Conservation (phyloP, 1,140 invertebrate genomes). For the Frieseomelitta varia region DNA sequence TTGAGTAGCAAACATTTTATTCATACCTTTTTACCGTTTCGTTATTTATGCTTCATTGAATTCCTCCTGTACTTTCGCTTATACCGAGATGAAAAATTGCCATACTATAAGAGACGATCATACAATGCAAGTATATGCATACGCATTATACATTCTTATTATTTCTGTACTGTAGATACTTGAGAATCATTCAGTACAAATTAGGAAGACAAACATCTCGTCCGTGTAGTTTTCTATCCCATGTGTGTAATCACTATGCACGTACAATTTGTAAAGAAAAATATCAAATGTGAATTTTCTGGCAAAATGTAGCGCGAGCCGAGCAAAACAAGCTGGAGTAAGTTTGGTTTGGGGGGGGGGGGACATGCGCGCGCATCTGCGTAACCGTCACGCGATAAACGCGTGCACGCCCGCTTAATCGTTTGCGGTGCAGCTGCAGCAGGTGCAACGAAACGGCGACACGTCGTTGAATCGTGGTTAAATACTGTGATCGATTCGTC, state of each 20-base stretch:
- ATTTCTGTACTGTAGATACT: not conserved
- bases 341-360: not conserved
- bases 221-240: not conserved
- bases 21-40: not conserved
- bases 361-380: conserved; percentile 4
- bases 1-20: not conserved
- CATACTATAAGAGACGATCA: not conserved
- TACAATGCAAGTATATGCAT: not conserved
- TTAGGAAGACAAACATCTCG: not conserved
- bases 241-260: not conserved
- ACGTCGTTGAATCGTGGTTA: not conserved
- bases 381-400: conserved; percentile 22
- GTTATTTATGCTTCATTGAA: not conserved
- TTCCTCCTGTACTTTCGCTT: not conserved
- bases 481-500: not conserved
- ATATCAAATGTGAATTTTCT: not conserved
- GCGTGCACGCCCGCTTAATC: conserved; percentile 21
- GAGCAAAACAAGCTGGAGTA: not conserved
- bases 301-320: not conserved
- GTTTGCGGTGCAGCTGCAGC: conserved; percentile 38
- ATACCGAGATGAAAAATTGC: too few relatives aligned
- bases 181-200: not conserved
- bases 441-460: conserved; percentile 29
- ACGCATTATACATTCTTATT: not conserved
- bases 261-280: too few relatives aligned